Evolutionary conservation across 1,140 invertebrate species (phyloP).

Genomic region (Lepidostoma basale): DNA sequence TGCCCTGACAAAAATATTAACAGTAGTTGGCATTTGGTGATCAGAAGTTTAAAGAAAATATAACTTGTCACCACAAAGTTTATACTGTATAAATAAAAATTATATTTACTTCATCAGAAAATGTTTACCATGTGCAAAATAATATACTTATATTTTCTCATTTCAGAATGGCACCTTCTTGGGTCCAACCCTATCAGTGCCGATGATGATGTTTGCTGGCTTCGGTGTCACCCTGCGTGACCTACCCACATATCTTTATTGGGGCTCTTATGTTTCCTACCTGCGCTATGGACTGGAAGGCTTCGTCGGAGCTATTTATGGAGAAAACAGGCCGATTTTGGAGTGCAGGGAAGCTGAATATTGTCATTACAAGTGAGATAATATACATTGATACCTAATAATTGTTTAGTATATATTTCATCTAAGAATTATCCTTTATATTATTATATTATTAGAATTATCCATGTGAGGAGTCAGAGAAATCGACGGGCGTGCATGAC

Average conservation of each 20-base stretch:
- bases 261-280: slow-evolving; percentile 88
- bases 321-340: slow-evolving; percentile 69
- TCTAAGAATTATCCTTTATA: no score
- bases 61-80: not conserved
- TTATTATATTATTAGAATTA: no score
- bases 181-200: slow-evolving; percentile 77
- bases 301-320: slow-evolving; percentile 81
- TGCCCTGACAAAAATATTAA: no score
- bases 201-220: slow-evolving; percentile 88
- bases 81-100: not conserved
- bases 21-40: no score
- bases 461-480: no score
- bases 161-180: slow-evolving; percentile 80
- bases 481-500: no score
- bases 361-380: slow-evolving; percentile 75
- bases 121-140: slow-evolving; percentile 16
- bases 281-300: slow-evolving; percentile 89
- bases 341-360: slow-evolving; percentile 69
- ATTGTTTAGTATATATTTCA: not conserved
- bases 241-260: slow-evolving; percentile 79
- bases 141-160: not conserved
- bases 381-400: not conserved
- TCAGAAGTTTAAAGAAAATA: no score
- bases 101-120: slow-evolving; percentile 11
- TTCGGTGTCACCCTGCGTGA: slow-evolving; percentile 79